Base-by-base conservation (phyloP, 2,888 invertebrate species). In the Saturnia japonica region DNA sequence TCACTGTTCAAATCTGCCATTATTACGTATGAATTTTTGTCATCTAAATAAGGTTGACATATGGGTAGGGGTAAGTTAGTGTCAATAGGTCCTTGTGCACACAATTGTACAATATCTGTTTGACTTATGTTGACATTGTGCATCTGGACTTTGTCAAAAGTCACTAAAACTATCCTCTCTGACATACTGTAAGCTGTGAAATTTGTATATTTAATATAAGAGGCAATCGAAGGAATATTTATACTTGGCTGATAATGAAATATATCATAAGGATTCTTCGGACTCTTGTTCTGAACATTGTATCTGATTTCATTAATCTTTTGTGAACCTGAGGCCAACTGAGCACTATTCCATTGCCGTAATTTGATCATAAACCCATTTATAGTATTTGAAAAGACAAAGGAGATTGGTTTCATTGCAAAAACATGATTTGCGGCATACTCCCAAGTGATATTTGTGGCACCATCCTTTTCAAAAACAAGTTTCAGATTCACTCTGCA, bases 351-450 rank as follows among this genome's bases (percentile, higher is more conserved):
- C 97, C 97, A 97, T 82, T 96, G 96, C 97, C 97, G 97, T 88
- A 97, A 96, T 92, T 97, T 97, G 78, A 97, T 89, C 25, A 97
- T 96, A 88, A 97, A 97, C 0, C 97, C 97, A 69, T 95, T 94
- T 74, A 96, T 95, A 68, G 94, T 91, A 74, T 95, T 94, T 75
- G 94, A 91, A 77, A 96, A 95, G 4, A 94, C 94, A 89, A 97
- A 95, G 11, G 96, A 94, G 42, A 96, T 96, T 0, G 97, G 97
- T 70, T 95, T 95, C 95, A 97, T 96, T 1, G 96, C 96, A 82
- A 95, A 96, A 67, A 96, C 95, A 79, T 95, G 95, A 42, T 92
- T 91, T 6, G 95, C 95, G 25, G 95, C 93, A 74, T 96, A 96
- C 73, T 95, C 95, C 94, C 96, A 96, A 71, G 95, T 93, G 0